These are phyloP conservation scores for Helogale parvula DNA, from an alignment of 2,113 vertebrate genomes.

Conservation along the genomic window DNA sequence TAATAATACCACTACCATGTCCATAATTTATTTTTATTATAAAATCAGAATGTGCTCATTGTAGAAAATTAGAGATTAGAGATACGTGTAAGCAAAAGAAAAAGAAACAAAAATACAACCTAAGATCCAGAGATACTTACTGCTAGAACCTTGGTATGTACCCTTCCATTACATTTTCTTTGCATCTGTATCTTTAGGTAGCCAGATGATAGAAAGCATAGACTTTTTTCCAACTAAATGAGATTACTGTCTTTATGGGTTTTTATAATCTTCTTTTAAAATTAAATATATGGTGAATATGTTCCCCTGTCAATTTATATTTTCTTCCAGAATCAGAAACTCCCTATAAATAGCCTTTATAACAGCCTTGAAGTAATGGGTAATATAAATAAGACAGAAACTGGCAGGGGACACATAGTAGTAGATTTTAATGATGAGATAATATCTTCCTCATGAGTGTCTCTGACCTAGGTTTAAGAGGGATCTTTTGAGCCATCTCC, in stretches of 20 bases:
- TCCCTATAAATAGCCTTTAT: not conserved
- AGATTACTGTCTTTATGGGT: slow-evolving; percentile 3
- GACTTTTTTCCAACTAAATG: not conserved
- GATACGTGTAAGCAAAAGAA: not conserved
- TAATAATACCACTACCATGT: not conserved
- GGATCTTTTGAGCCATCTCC: not conserved
- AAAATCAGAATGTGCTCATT: not conserved
- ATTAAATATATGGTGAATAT: slow-evolving; percentile 25
- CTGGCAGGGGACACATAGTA: not conserved
- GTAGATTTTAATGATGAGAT: slow-evolving; percentile 20
- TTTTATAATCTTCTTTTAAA: slow-evolving; percentile 54
- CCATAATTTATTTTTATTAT: not conserved
- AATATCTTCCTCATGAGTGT: not conserved
- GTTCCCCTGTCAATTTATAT: slow-evolving; percentile 11
- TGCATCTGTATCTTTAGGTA: not conserved
- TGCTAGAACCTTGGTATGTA: not conserved
- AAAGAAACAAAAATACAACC: slow-evolving; percentile 44
- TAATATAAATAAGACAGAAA: slow-evolving; percentile 34
- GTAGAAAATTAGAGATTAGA: slow-evolving; percentile 24
- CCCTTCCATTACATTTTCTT: not conserved
- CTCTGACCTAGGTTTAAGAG: not conserved
- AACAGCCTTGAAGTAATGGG: not conserved
- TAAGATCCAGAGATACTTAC: not conserved
- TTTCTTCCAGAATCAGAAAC: slow-evolving; percentile 26
- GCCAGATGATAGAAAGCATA: not conserved